These are phyloP conservation scores for Drosophila subpulchrella DNA, from an alignment of 1,140 invertebrate genomes.

Conservation along the genomic window DNA sequence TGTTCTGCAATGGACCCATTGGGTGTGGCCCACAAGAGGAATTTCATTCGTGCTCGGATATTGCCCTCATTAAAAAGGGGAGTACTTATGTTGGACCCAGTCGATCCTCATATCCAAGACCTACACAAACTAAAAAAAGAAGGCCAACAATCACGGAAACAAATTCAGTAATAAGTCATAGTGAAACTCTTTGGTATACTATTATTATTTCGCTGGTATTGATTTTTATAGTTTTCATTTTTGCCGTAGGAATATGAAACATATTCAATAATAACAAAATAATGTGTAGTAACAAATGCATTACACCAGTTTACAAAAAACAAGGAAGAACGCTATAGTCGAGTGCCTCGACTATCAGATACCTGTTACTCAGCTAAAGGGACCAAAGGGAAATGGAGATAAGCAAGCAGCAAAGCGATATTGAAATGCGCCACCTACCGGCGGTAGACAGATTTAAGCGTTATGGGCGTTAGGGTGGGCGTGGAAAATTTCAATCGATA, in stretches of 20 bases:
- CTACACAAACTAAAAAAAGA: constrained; percentile 12
- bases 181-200: constrained; percentile 69
- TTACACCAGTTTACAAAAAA: too few species aligned
- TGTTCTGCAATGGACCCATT: constrained; percentile 77
- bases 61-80: constrained; percentile 88
- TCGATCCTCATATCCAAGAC: constrained; percentile 50
- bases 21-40: constrained; percentile 90
- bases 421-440: too few species aligned
- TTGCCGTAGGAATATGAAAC: background rate
- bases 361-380: too few species aligned
- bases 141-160: constrained; percentile 10
- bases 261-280: background rate
- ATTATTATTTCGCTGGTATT: constrained; percentile 84
- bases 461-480: too few species aligned
- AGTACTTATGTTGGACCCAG: constrained; percentile 52
- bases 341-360: too few species aligned
- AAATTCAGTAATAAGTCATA: constrained; percentile 9
- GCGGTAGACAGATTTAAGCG: too few species aligned
- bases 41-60: constrained; percentile 94
- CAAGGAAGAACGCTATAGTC: too few species aligned
- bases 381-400: too few species aligned
- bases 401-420: too few species aligned
- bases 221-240: constrained; percentile 62
- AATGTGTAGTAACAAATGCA: background rate
- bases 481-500: too few species aligned